Evolutionary conservation across 2,888 invertebrate species (phyloP), one percentile per base, ranked within the genome.

Genomic region (Eristalis pertinax): DNA sequence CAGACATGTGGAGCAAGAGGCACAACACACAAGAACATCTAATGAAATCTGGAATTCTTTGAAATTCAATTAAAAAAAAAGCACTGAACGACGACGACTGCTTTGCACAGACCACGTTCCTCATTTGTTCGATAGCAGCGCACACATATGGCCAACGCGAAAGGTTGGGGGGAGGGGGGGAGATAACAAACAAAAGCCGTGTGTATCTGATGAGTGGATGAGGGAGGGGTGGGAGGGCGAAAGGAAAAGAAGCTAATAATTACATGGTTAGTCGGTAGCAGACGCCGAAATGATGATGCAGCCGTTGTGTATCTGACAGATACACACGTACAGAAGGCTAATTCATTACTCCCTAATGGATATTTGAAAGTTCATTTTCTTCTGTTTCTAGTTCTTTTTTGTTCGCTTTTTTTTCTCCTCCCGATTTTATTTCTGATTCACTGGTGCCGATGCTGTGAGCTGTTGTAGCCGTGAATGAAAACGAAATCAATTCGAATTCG

Each of bases 281-380:
- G 64, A 35, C 19, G 64, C 22, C 19, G 35, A 35, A 64, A 19
- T 35, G 38, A 32, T 65, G 35, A 38, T 65, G 38, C 64, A 35
- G 29, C 50, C n/a, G 69, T 29, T 62, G 67, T 74, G 43, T 67
- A 68, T 68, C 67, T 80, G 41, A 43, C 41, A 68, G 43, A 77
- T 64, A 41, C 41, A 41, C 41, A 50, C 13, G 58, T 67, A 60
- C 50, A 56, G 80, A 76, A 69, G 69, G 70, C 82, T 65, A 82
- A 86, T 86, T 86, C 85, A 86, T 82, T 86, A 86, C 58, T 69
- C 60, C 77, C 50, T 86, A 86, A 86, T 86, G 85, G 85, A 86
- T 82, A 70, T 86, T 86, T 77, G 73, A 86, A 80, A 80, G 79
- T 50, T 50, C n/a, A 50, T 80, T 72, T 64, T 79, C 63, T 56